Evolutionary conservation across 1,140 invertebrate genomes (phyloP).

Genomic region (Helicoverpa armigera): DNA sequence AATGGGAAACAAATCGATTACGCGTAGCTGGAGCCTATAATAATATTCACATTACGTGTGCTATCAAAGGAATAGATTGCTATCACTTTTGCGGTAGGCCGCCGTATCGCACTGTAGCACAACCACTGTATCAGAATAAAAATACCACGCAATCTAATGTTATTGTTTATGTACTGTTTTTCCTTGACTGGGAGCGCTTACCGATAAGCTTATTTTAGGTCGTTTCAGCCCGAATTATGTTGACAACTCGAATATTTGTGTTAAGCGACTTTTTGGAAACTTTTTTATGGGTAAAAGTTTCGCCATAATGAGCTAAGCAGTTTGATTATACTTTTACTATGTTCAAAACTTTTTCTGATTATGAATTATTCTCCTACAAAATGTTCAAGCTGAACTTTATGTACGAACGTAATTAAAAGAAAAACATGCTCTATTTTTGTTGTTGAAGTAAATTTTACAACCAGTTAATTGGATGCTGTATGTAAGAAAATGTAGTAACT

Average conservation of each 20-base stretch:
- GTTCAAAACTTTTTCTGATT: no score
- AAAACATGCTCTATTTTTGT: no score
- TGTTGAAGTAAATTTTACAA: no score
- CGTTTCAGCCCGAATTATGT: constrained; percentile 6
- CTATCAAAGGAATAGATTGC: constrained; percentile 34
- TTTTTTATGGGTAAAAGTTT: no score
- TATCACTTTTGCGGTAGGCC: constrained; percentile 46
- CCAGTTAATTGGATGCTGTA: no score
- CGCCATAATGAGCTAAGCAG: no score
- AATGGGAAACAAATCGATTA: constrained; percentile 7
- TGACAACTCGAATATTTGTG: not conserved
- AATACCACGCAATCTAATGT: not conserved
- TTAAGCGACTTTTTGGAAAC: not conserved
- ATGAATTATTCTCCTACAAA: no score
- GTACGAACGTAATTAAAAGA: no score
- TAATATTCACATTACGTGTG: constrained; percentile 28
- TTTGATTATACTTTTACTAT: no score
- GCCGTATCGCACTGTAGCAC: not conserved
- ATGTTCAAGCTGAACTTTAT: no score
- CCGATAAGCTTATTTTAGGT: constrained; percentile 20
- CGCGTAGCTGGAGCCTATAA: constrained; percentile 5
- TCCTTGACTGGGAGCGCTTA: constrained; percentile 10
- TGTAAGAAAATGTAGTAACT: no score
- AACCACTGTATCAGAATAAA: constrained; percentile 3
- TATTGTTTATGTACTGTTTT: constrained; percentile 17